Evolutionary conservation across 2,888 invertebrate genomes (phyloP).

Genomic region (Morpho achilles): DNA sequence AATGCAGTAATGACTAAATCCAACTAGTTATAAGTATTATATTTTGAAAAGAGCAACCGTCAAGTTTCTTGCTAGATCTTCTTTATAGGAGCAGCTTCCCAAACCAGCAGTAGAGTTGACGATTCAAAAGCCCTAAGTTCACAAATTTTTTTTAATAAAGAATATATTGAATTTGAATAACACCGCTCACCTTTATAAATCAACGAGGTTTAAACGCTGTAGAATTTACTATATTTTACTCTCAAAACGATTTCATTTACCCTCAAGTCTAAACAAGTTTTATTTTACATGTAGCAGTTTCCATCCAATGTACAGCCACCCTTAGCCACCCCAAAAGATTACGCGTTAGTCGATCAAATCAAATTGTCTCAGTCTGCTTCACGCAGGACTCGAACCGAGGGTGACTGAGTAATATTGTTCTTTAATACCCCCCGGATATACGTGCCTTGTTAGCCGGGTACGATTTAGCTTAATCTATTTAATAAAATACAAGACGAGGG

Average conservation of each 20-base stretch:
- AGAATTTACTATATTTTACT: neutral
- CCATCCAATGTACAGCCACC: constrained; percentile 14
- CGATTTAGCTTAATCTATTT: neutral
- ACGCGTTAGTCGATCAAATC: constrained; percentile 39
- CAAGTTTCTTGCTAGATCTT: no score
- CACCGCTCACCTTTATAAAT: no score
- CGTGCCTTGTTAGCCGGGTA: constrained; percentile 13
- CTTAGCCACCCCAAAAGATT: constrained; percentile 30
- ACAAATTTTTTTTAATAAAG: no score
- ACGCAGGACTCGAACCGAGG: constrained; percentile 32
- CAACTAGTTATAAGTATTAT: no score
- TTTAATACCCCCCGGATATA: constrained; percentile 12
- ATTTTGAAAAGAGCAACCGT: no score
- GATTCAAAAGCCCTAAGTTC: no score
- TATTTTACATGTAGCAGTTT: constrained; percentile 1
- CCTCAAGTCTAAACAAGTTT: neutral
- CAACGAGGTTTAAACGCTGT: no score
- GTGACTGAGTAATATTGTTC: constrained; percentile 17
- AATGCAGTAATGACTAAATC: no score
- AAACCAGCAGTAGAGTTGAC: no score
- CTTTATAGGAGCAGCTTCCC: no score
- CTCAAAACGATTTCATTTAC: neutral
- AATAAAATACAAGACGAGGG: no score
- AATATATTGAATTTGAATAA: no score
- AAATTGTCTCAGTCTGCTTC: constrained; percentile 44